phyloP scores from a whole-genome alignment of 2,888 invertebrate species.

The Hirtodrosophila alboralis region DNA sequence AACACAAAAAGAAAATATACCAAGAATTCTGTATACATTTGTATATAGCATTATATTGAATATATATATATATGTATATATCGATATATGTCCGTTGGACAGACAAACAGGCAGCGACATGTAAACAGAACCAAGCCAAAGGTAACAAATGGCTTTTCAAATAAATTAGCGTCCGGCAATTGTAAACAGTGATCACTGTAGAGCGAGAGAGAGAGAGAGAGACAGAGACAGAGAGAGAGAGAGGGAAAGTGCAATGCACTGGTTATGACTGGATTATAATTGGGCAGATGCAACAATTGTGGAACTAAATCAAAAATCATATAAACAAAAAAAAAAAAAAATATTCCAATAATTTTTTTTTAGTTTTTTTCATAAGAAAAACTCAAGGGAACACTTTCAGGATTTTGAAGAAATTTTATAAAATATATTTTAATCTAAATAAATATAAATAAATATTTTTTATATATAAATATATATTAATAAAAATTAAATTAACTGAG shows the following conservation, averaged over 20 bases:
- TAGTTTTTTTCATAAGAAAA: too few relatives aligned
- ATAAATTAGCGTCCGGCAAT: constrained; percentile 67
- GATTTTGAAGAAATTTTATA: too few relatives aligned
- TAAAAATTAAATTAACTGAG: too few relatives aligned
- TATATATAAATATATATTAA: too few relatives aligned
- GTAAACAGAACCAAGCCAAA: constrained; percentile 73
- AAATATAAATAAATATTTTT: too few relatives aligned
- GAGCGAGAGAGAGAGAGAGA: neutral
- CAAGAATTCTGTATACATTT: constrained; percentile 41
- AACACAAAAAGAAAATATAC: constrained; percentile 10
- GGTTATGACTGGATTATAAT: constrained; percentile 44
- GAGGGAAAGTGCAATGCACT: constrained; percentile 48
- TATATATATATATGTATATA: constrained; percentile 33
- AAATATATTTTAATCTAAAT: too few relatives aligned
- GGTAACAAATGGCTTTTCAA: constrained; percentile 79
- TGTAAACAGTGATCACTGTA: constrained; percentile 68
- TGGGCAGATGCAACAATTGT: too few relatives aligned
- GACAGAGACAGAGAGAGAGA: constrained; percentile 7
- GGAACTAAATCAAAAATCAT: too few relatives aligned
- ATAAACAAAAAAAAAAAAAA: too few relatives aligned
- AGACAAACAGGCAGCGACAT: constrained; percentile 37
- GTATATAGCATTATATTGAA: constrained; percentile 17
- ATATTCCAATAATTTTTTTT: too few relatives aligned
- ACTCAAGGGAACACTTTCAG: too few relatives aligned
- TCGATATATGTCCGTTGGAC: constrained; percentile 35